Evolutionary conservation across 2,888 invertebrate genomes (phyloP), one percentile per base, ranked within the genome.

Genomic region (Pelosia muscerda): DNA sequence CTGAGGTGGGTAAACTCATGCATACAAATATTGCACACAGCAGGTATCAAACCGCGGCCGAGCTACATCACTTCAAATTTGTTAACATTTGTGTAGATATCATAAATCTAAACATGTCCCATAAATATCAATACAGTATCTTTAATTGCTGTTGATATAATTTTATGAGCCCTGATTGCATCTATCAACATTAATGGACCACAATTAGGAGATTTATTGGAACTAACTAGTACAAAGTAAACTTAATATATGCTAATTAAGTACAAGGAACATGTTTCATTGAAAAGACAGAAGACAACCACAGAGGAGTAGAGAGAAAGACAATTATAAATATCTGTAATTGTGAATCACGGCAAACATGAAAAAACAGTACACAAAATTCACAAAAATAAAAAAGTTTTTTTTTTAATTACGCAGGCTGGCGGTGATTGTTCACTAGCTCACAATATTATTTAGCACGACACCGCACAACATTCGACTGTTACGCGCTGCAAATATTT

Each of bases 131-230:
- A 38, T 59, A 19, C 9, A 1, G 23, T 19, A 59, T 15, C 9
- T 4, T 4, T 59, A 59, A 59, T 59, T 38, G 23, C 23, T 38
- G 19, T 10, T 25, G 25, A 49, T 49, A 49, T 49, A 49, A 49
- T 49, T 49, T 38, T 25, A 38, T 25, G 38, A 19, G 38, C 59
- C 34, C 15, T 59, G 59, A 61, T 61, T 61, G 61, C 49, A 42
- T 61, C 28, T 28, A 61, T 61, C 61, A 61, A 25, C 61, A 49
- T 61, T 15, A 61, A 61, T 61, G n/a, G 19, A 61, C 42, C 26
- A 61, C 61, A 61, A 61, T 61, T 61, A 26, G 9, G n/a, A n/a
- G 38, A 49, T 61, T 42, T 61, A 61, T 61, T 58, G 38, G 26
- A 26, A 61, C 15, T 31, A 23, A 58, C 31, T 31, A 22, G 8